phyloP scores from a whole-genome alignment of 1,140 invertebrate species.

The Macrocentrus cingulum region DNA sequence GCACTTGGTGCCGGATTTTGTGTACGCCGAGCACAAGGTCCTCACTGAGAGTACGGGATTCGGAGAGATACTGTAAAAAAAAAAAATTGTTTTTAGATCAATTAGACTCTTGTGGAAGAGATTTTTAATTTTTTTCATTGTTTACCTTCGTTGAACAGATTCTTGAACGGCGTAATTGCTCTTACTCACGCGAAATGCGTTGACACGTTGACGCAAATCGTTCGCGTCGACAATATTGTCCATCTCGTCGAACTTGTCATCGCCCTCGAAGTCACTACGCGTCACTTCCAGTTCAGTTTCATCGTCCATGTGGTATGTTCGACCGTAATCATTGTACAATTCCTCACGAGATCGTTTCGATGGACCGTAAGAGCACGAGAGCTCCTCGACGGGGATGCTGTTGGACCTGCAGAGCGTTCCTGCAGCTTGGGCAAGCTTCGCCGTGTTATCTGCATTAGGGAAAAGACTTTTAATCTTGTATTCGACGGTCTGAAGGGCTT shows the following conservation, averaged over 20 bases:
- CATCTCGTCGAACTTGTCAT: slow-evolving; percentile 14
- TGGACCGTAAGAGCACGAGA: slow-evolving; percentile 49
- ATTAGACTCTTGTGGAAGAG: no score
- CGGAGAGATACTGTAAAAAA: slow-evolving; percentile 33
- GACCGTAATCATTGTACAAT: slow-evolving; percentile 29
- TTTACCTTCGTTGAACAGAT: slow-evolving; percentile 34
- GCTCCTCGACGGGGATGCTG: slow-evolving; percentile 37
- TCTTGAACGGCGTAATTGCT: not conserved
- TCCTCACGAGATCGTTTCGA: slow-evolving; percentile 38
- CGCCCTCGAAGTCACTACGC: not conserved
- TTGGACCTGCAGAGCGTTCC: slow-evolving; percentile 32
- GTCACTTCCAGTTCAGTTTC: slow-evolving; percentile 29
- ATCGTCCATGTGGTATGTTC: slow-evolving; percentile 40
- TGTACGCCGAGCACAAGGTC: slow-evolving; percentile 35
- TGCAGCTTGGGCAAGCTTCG: slow-evolving; percentile 24
- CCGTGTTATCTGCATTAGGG: slow-evolving; percentile 27
- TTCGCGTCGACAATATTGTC: slow-evolving; percentile 25
- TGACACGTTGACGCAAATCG: slow-evolving; percentile 28
- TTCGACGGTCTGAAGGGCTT: no score
- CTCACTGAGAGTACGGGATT: not conserved
- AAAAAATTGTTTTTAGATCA: not conserved
- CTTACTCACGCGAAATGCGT: not conserved
- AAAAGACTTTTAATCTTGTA: no score
- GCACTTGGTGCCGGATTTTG: slow-evolving; percentile 40
- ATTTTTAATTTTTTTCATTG: no score